Evolutionary conservation across 2,113 vertebrate genomes (phyloP).

Genomic region (Tachysurus fulvidraco): DNA sequence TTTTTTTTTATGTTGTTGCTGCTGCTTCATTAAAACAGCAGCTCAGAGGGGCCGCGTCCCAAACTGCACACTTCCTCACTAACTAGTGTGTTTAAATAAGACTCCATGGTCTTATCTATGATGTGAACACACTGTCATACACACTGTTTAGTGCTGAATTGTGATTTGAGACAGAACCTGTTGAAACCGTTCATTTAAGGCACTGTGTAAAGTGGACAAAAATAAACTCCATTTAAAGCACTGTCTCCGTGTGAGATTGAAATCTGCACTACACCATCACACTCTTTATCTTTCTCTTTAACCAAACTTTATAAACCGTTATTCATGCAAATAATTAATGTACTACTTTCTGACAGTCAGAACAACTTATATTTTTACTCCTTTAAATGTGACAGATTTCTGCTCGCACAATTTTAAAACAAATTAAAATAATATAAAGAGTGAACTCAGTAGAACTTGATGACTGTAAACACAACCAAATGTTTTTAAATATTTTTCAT

Average conservation of each 20-base stretch:
- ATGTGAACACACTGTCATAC: no score
- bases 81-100: neutral
- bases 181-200: conserved; percentile 11
- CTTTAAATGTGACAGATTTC: neutral
- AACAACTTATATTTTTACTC: neutral
- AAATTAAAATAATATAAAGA: neutral
- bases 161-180: conserved; percentile 2
- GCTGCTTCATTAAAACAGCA: conserved; percentile 2
- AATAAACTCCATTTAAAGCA: conserved; percentile 47
- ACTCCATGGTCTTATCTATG: neutral
- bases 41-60: neutral
- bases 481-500: neutral
- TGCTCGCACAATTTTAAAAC: neutral
- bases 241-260: neutral
- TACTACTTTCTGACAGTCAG: neutral
- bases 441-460: neutral
- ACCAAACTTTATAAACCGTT: neutral
- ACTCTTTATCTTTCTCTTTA: neutral
- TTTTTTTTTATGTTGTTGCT: conserved; percentile 46
- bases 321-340: neutral
- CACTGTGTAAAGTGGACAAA: conserved; percentile 35
- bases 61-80: neutral
- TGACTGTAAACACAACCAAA: neutral
- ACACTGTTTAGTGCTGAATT: conserved; percentile 9
- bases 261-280: neutral